Evolutionary conservation across 2,888 invertebrate species (phyloP), one percentile per base, ranked within the genome.

Genomic region (Eupithecia vulgata): DNA sequence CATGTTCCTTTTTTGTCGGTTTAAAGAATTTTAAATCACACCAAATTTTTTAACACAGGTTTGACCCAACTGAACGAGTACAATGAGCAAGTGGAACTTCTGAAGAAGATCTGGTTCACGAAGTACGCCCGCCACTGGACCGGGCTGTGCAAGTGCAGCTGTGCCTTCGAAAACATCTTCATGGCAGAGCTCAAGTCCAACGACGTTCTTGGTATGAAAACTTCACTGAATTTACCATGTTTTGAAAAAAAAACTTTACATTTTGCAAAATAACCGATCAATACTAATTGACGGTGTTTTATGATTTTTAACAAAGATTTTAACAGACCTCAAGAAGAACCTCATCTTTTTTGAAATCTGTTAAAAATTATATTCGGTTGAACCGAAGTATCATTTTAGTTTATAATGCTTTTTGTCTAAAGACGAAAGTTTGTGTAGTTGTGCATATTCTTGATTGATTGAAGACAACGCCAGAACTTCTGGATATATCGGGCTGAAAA

Each of bases 101-200:
- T 97, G 52, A 96, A 95, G 85, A 95, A 95, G 83, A 95, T 97
- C 68, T 97, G 97, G 97, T 97, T 97, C 88, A 97, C 97, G 5
- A 96, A 97, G 86, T 99, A 98, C 90, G 96, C 98, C 0, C 95
- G 98, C 68, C 96, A 97, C 79, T 95, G 96, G 85, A 97, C 97
- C 52, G 96, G 97, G 37, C 95, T 96, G 42, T 96, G 96, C 86
- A 96, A 97, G 75, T 98, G 98, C 80, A 98, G 98, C 82, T 97
- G 97, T 77, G 99, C 98, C 7, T 99, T 99, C 87, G 99, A 99
- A 87, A 99, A 99, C 88, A 96, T 98, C 40, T 98, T 99, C 88
- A 95, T 98, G 81, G 97, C 98, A 12, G 99, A 99, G 93, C 95
- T 97, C 1, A 98, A 97, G 87, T 96, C 96, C 67, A 95, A 96